Percentiles rank a stretch among this genome's conserved stretches.
phyloP scores from a whole-genome alignment of 2,888 invertebrate species.

The Tipula confusa region DNA sequence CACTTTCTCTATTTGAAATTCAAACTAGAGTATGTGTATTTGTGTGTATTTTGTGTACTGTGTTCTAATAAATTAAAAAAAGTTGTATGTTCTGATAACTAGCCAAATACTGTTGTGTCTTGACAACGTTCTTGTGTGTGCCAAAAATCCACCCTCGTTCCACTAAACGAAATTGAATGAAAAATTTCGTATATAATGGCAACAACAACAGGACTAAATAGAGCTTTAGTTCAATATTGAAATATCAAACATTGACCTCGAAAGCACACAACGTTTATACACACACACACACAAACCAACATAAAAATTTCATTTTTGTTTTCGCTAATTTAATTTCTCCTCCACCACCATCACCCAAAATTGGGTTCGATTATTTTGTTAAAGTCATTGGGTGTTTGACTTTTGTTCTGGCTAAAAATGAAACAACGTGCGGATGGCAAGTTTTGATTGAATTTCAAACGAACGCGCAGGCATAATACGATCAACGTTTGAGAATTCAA shows the following conservation, averaged over 20 bases:
- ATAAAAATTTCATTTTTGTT: neutral
- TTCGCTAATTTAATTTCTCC: neutral
- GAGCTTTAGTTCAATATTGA: neutral
- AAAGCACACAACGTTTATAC: neutral
- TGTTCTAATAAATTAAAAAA: neutral
- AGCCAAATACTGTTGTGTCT: neutral
- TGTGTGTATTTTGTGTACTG: neutral
- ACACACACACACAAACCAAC: neutral
- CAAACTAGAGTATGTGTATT: too few relatives aligned
- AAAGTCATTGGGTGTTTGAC: neutral
- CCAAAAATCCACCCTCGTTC: neutral
- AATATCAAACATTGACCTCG: constrained; percentile 12
- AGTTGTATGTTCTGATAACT: neutral
- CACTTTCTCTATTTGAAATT: neutral
- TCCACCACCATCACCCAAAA: too few relatives aligned
- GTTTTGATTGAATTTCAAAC: neutral
- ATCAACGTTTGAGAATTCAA: neutral
- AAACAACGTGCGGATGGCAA: neutral
- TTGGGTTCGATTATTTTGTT: neutral
- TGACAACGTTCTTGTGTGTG: neutral
- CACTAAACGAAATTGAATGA: neutral
- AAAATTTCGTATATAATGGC: neutral
- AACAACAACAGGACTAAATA: neutral
- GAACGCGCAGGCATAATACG: neutral
- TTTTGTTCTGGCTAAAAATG: neutral